These are phyloP conservation scores for Paramormyrops hopkinsi DNA, from an alignment of 2,797 vertebrate genomes.

Conservation along the genomic window DNA sequence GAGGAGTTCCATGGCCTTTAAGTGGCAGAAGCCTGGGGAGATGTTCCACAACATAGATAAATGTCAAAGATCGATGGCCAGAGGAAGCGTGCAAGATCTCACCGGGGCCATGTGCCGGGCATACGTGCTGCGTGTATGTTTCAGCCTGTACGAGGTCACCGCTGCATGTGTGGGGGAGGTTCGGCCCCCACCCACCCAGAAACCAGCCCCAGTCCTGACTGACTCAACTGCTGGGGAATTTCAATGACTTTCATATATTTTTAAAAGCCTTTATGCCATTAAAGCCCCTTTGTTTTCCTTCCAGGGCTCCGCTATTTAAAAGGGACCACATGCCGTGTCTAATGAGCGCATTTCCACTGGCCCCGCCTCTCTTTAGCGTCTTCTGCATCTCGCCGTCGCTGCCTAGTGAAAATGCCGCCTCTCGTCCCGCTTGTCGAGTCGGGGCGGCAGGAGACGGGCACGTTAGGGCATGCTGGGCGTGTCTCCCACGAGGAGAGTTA, in stretches of 20 bases:
- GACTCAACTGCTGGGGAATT: constrained; percentile 53
- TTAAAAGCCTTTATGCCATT: constrained; percentile 49
- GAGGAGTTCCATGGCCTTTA: constrained; percentile 20
- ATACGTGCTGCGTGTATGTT: not conserved
- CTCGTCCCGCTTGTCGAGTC: not conserved
- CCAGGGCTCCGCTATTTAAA: constrained; percentile 26
- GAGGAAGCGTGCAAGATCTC: not conserved
- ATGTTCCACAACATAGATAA: not conserved
- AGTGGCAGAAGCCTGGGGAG: not conserved
- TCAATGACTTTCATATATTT: constrained; percentile 43
- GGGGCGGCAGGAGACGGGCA: not conserved
- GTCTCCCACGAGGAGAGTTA: not conserved
- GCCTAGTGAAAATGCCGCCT: not conserved
- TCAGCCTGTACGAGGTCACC: not conserved
- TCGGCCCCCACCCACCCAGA: constrained; percentile 36
- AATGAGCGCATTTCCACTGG: not conserved
- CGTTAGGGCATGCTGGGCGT: not conserved
- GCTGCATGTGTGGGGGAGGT: not conserved
- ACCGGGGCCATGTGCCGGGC: not conserved
- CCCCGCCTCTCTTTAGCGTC: not conserved
- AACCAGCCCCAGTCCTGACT: constrained; percentile 48
- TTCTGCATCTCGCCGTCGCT: not conserved
- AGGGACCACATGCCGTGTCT: constrained; percentile 28
- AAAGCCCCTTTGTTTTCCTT: constrained; percentile 46
- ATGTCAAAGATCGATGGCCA: not conserved